Evolutionary conservation across 2,113 vertebrate genomes (phyloP).

Genomic region (Cheirogaleus medius): DNA sequence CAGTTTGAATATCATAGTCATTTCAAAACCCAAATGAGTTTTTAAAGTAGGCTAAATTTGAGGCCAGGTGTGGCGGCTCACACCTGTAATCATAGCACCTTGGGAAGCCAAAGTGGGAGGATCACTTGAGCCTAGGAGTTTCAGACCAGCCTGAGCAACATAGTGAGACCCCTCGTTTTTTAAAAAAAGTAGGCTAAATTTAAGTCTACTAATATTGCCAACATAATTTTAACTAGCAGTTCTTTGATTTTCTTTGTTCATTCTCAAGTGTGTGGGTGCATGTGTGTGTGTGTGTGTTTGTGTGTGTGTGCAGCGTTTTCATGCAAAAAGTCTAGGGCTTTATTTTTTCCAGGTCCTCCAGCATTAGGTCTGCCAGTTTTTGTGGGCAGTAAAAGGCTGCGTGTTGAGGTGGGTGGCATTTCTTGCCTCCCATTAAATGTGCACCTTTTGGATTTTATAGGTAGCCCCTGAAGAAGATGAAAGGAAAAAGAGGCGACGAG

Average conservation of each 20-base stretch:
- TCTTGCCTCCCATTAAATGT: background rate
- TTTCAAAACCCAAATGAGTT: conserved; percentile 2
- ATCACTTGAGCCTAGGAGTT: too few relatives aligned
- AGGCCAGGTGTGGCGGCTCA: too few relatives aligned
- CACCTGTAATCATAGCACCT: too few relatives aligned
- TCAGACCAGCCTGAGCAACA: too few relatives aligned
- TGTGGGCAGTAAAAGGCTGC: background rate
- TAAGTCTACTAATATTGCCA: background rate
- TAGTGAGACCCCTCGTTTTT: too few relatives aligned
- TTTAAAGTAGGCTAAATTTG: background rate
- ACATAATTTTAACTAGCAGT: background rate
- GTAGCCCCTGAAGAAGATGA: conserved; percentile 89
- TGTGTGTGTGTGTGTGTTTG: background rate
- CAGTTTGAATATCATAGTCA: background rate
- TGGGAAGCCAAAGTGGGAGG: too few relatives aligned
- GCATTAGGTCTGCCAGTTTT: background rate
- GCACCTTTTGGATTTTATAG: conserved; percentile 77
- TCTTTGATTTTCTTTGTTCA: background rate
- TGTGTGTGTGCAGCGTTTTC: background rate
- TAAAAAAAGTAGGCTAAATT: background rate
- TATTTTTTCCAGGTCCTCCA: background rate
- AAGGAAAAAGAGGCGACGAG: conserved; percentile 93
- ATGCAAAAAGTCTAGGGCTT: background rate
- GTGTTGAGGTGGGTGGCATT: background rate
- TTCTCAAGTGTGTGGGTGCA: background rate